A percentile compares a stretch with the other conserved stretches of the same genome.
phyloP scores from a whole-genome alignment of 2,888 invertebrate genomes.

The Alitta virens region DNA sequence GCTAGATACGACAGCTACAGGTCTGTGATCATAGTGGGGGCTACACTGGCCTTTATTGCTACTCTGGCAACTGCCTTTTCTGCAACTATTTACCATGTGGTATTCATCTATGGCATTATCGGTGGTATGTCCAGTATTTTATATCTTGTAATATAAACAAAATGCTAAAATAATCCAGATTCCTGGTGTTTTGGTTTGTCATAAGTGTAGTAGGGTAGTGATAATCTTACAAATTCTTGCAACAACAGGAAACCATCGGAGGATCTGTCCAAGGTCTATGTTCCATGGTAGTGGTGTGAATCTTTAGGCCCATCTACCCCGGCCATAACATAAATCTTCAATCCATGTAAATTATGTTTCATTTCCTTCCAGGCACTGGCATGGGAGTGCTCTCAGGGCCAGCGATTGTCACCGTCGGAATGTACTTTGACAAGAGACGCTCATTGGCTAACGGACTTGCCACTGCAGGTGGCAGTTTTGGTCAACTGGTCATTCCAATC shows the following conservation, averaged over 20 bases:
- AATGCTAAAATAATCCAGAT: too few species aligned
- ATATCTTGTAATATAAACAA: too few species aligned
- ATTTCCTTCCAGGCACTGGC: conserved; percentile 14
- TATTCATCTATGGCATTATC: conserved; percentile 18
- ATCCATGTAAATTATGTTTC: too few species aligned
- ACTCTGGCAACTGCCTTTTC: conserved; percentile 16
- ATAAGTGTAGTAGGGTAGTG: too few species aligned
- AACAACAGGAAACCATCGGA: too few species aligned
- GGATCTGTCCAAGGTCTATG: too few species aligned
- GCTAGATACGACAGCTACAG: conserved; percentile 13
- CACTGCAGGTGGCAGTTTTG: conserved; percentile 22
- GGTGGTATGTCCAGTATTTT: conserved; percentile 17
- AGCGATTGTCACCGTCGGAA: conserved; percentile 12
- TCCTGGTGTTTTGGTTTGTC: too few species aligned
- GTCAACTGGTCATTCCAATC: conserved; percentile 22
- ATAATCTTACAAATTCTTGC: too few species aligned
- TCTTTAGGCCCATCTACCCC: too few species aligned
- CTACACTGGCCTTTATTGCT: conserved; percentile 8
- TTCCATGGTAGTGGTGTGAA: too few species aligned
- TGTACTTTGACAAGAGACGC: conserved; percentile 15
- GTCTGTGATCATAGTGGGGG: conserved; percentile 17
- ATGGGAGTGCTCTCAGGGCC: conserved; percentile 19
- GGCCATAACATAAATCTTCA: too few species aligned
- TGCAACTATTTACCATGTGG: conserved; percentile 15
- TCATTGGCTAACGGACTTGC: conserved; percentile 23